Evolutionary conservation across 2,113 vertebrate genomes (phyloP).

Genomic region (Callospermophilus lateralis): DNA sequence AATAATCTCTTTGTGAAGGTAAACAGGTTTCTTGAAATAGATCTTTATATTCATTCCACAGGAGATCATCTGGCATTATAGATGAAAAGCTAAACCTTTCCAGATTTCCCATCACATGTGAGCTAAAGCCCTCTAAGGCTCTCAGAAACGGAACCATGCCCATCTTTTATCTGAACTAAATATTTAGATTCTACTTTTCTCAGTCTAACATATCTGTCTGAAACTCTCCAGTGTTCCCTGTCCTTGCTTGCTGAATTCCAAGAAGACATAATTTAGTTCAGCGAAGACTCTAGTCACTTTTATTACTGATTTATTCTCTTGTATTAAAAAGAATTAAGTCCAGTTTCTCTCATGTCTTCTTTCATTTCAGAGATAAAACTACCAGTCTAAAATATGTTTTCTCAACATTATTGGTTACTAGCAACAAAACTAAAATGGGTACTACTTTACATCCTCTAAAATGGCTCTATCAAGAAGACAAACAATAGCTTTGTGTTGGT

Average conservation of each 20-base stretch:
- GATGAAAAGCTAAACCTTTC: constrained; percentile 3
- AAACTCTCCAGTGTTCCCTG: background rate
- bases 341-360: constrained; percentile 9
- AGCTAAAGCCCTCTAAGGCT: background rate
- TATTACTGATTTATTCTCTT: constrained; percentile 40
- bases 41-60: background rate
- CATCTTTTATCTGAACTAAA: background rate
- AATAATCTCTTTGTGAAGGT: background rate
- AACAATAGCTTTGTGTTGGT: background rate
- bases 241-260: background rate
- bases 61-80: background rate
- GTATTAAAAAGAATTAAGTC: constrained; percentile 38
- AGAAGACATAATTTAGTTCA: background rate
- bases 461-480: background rate
- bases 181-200: constrained; percentile 11
- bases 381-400: constrained; percentile 24
- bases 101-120: background rate
- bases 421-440: background rate
- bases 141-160: background rate
- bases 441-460: background rate
- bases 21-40: background rate
- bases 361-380: constrained; percentile 41
- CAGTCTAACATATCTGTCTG: background rate
- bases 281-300: background rate
- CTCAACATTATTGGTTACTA: background rate